Conservation (phyloP, 2,888 invertebrate genomes). For the Eupelmus urozonus region DNA sequence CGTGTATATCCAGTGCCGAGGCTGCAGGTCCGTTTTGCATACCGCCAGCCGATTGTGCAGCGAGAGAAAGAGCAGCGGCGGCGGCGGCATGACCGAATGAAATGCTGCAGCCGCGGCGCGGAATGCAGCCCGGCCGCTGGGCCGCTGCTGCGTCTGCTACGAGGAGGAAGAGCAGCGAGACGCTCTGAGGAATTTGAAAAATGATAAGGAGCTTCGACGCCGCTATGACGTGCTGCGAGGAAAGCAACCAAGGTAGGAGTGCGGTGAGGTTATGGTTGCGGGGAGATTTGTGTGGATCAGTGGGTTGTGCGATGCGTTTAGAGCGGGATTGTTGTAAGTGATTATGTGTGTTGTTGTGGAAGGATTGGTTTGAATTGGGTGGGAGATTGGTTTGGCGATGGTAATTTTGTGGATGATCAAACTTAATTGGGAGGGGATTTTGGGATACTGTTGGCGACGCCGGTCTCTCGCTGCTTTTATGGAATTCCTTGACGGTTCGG, state of each 20-base stretch:
- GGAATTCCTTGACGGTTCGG: too few relatives aligned
- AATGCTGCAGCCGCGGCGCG: constrained; percentile 19
- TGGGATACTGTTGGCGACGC: too few relatives aligned
- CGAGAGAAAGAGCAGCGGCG: too few relatives aligned
- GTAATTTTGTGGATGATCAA: too few relatives aligned
- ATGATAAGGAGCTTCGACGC: constrained; percentile 55
- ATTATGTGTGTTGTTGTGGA: background rate
- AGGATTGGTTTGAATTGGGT: background rate
- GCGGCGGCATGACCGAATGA: constrained; percentile 2
- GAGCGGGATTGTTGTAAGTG: background rate
- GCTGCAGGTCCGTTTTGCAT: too few relatives aligned
- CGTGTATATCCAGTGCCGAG: too few relatives aligned
- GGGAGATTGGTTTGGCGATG: too few relatives aligned
- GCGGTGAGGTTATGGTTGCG: too few relatives aligned
- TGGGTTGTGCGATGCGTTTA: background rate
- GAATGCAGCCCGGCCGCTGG: constrained; percentile 15
- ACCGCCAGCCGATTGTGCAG: too few relatives aligned
- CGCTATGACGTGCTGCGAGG: constrained; percentile 56
- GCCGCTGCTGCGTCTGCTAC: constrained; percentile 13
- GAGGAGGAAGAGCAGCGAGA: background rate
- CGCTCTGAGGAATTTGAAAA: constrained; percentile 37
- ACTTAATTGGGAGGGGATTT: too few relatives aligned
- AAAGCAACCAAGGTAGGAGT: constrained; percentile 50
- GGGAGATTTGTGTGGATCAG: background rate
- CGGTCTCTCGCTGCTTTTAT: too few relatives aligned